phyloP scores from a whole-genome alignment of 2,797 vertebrate species.

The Austrolebias charrua region DNA sequence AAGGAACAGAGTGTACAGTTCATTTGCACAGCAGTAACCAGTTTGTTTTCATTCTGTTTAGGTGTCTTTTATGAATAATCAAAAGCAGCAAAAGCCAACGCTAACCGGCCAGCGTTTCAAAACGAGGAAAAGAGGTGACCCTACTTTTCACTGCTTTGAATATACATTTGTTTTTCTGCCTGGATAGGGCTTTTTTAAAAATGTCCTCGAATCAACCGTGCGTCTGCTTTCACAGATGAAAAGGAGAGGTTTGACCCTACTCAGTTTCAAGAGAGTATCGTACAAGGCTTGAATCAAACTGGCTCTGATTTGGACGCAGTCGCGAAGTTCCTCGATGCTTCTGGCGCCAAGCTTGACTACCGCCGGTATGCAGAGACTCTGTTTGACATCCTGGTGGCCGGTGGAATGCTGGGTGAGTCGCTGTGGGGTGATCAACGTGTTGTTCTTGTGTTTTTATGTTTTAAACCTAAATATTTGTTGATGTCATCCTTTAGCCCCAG shows the following conservation, averaged over 20 bases:
- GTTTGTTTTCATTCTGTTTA: not conserved
- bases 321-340: slow-evolving; percentile 97
- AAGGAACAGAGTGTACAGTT: not conserved
- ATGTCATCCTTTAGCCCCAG: slow-evolving; percentile 83
- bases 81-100: slow-evolving; percentile 99
- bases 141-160: not conserved
- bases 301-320: slow-evolving; percentile 98
- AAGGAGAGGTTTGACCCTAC: slow-evolving; percentile 99
- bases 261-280: slow-evolving; percentile 98
- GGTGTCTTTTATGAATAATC: slow-evolving; percentile 99
- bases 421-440: no score
- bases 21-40: not conserved
- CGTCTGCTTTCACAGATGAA: slow-evolving; percentile 85
- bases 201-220: not conserved
- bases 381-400: slow-evolving; percentile 98
- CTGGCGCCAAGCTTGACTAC: slow-evolving; percentile 98
- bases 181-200: not conserved
- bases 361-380: slow-evolving; percentile 98
- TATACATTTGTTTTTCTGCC: no score
- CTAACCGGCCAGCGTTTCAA: slow-evolving; percentile 99
- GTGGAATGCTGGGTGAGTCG: slow-evolving; percentile 95
- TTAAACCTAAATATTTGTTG: not conserved
- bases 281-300: slow-evolving; percentile 98
- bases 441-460: not conserved
- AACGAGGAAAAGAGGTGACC: slow-evolving; percentile 96